Evolutionary conservation across 2,113 vertebrate species (phyloP).

Genomic region (Ellobius talpinus): DNA sequence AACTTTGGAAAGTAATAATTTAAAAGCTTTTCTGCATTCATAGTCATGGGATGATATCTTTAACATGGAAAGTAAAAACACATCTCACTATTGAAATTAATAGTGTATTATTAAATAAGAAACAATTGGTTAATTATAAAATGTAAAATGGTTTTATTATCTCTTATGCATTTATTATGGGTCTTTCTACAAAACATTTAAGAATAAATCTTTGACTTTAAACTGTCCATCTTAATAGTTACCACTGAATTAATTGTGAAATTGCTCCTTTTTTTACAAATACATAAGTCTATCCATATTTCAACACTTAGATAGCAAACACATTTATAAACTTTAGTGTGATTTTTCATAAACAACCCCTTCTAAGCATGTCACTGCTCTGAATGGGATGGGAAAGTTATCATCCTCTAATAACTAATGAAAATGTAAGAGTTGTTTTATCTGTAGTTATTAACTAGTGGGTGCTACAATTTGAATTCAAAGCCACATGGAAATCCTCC

Average conservation of each 20-base stretch:
- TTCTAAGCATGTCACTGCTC: slow-evolving; percentile 65
- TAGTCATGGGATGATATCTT: neutral
- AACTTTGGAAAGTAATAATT: neutral
- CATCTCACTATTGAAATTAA: neutral
- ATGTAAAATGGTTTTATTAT: slow-evolving; percentile 56
- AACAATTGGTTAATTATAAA: neutral
- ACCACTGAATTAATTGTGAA: slow-evolving; percentile 16
- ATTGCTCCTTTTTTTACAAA: slow-evolving; percentile 71
- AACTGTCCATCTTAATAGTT: neutral
- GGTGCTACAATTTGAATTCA: slow-evolving; percentile 80
- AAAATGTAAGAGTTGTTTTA: slow-evolving; percentile 81
- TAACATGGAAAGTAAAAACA: neutral
- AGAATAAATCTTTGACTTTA: slow-evolving; percentile 78
- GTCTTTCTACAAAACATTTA: slow-evolving; percentile 67
- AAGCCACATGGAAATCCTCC: slow-evolving; percentile 82
- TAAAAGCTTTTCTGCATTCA: neutral
- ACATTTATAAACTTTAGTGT: slow-evolving; percentile 79
- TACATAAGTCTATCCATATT: slow-evolving; percentile 76
- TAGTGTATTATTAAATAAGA: neutral
- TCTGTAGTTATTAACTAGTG: slow-evolving; percentile 81
- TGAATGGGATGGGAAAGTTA: slow-evolving; percentile 70
- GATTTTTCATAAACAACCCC: slow-evolving; percentile 81
- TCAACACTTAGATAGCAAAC: slow-evolving; percentile 81
- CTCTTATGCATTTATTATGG: slow-evolving; percentile 77
- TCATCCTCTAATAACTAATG: slow-evolving; percentile 84